Evolutionary conservation across 2,888 invertebrate genomes (phyloP).

Genomic region (Onchidella celtica): DNA sequence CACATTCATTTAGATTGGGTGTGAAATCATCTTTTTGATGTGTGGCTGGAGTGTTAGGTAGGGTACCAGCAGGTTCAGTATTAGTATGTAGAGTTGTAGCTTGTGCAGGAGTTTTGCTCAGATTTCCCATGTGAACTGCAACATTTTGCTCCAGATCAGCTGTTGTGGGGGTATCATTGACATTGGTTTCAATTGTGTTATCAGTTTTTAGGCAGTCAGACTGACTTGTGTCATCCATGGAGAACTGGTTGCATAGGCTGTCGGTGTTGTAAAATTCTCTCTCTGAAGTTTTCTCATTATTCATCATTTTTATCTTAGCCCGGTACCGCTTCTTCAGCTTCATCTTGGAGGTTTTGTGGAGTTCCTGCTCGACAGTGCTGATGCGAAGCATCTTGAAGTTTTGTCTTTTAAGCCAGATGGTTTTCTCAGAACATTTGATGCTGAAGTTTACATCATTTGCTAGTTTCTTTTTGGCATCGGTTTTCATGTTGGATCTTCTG

Average conservation of each 20-base stretch:
- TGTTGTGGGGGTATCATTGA: too few relatives aligned
- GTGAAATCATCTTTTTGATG: too few relatives aligned
- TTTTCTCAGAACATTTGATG: neutral
- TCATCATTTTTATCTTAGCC: constrained; percentile 17
- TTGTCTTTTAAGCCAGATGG: neutral
- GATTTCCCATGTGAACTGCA: neutral
- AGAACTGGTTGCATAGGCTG: neutral
- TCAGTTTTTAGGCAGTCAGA: neutral
- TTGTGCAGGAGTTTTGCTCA: neutral
- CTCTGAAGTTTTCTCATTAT: neutral
- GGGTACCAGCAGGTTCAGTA: too few relatives aligned
- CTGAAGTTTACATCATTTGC: neutral
- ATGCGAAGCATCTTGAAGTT: neutral
- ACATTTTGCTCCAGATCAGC: neutral
- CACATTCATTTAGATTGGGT: too few relatives aligned
- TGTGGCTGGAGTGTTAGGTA: too few relatives aligned
- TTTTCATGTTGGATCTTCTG: neutral
- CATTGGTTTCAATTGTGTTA: too few relatives aligned
- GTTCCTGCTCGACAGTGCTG: neutral
- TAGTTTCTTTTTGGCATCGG: neutral
- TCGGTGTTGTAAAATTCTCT: neutral
- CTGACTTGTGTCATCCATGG: neutral
- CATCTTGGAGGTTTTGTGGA: neutral
- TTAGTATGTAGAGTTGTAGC: too few relatives aligned
- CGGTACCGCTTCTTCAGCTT: constrained; percentile 9